Evolutionary conservation across 2,888 invertebrate species (phyloP), one percentile per base, ranked within the genome.

Genomic region (Macrophya annulata): DNA sequence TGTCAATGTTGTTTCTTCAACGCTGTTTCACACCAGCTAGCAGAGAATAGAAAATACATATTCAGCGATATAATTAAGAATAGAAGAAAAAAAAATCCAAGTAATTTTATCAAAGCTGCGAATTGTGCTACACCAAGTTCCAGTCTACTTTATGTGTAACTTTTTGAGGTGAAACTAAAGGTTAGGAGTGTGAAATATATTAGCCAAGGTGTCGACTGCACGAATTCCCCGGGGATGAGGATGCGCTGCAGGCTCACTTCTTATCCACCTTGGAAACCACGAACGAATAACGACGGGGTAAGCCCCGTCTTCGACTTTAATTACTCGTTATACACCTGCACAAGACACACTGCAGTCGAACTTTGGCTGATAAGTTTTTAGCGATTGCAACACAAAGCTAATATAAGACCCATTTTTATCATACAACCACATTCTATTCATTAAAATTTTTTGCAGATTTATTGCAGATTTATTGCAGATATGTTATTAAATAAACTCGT

Each of bases 181-280:
- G 43, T 45, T 1, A 21, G n/a, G n/a, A 21, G 45, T n/a, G 10
- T 10, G 21, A 72, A 21, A 72, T 72, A 72, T 45, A 45, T 72
- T 72, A 72, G 72, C 72, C 21, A 15, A 72, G 43, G 72, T 45
- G 72, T 72, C 72, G 72, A 10, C 45, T 72, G 21, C 45, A n/a
- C n/a, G 12, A 43, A 21, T 72, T 45, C 45, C 43, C 72, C 21
- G n/a, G 72, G 72, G 72, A 72, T n/a, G 45, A 45, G 40, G 45
- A n/a, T 40, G 21, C 10, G 21, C 5, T 4, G 21, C 45, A n/a
- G n/a, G n/a, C 21, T 8, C 45, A 21, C 45, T 31, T 40, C 72
- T 40, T 40, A 72, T 68, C 68, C 25, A 72, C 21, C 43, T 72
- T 21, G 72, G 43, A 72, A 72, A 72, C 72, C 72, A 21, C 43